A percentile compares a stretch with the other conserved stretches of the same genome.
Conservation (phyloP, 2,888 invertebrate species). For the Aproaerema taeniolella region DNA sequence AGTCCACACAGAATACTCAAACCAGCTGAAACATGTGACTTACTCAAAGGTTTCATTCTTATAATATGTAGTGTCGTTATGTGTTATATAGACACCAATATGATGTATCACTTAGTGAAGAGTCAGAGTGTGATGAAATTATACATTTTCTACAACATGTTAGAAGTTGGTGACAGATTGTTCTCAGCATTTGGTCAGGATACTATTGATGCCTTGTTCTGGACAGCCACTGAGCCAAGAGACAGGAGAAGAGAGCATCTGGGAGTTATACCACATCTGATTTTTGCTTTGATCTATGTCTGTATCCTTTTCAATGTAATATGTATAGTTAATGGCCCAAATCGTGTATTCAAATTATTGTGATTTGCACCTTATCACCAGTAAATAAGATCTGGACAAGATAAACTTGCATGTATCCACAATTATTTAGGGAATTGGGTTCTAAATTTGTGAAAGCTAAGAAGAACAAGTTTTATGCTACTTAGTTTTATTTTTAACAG, state of each 20-base stretch:
- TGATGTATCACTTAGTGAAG: conserved; percentile 97
- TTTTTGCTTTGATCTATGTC: conserved; percentile 96
- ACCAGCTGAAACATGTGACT: conserved; percentile 96
- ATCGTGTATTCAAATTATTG: no score
- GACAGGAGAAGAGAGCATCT: conserved; percentile 89
- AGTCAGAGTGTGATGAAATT: conserved; percentile 99
- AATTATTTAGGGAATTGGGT: no score
- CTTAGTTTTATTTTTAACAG: no score
- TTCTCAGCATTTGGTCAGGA: conserved; percentile 99
- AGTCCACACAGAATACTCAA: conserved; percentile 79
- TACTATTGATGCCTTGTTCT: conserved; percentile 97
- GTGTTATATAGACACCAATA: conserved; percentile 96
- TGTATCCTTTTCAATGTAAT: conserved; percentile 88
- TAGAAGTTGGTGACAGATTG: conserved; percentile 97
- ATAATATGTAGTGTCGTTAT: conserved; percentile 89
- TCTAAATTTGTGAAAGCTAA: no score
- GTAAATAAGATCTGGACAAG: no score
- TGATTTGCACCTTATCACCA: no score
- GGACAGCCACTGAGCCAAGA: conserved; percentile 98
- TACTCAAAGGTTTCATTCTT: conserved; percentile 94
- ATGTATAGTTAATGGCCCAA: no score
- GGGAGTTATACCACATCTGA: conserved; percentile 91
- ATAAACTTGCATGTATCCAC: neutral
- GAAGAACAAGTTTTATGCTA: no score
- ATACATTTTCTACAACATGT: conserved; percentile 99